Evolutionary conservation across 2,888 invertebrate genomes (phyloP).

Genomic region (Brachyopa scutellaris): DNA sequence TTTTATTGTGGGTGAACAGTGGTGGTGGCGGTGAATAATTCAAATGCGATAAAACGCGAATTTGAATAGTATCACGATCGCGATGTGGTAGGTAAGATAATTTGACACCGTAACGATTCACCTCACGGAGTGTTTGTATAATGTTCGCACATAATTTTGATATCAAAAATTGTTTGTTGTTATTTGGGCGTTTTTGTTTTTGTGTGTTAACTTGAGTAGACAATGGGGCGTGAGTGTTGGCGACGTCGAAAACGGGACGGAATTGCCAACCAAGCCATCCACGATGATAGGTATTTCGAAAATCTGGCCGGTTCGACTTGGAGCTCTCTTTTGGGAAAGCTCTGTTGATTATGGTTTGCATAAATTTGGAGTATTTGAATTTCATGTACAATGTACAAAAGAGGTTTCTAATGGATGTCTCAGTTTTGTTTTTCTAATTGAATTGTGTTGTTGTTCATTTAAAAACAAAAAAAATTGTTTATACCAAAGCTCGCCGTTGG

Average conservation of each 20-base stretch:
- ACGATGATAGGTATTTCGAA: constrained; percentile 26
- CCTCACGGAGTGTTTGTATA: constrained; percentile 56
- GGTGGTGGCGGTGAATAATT: constrained; percentile 46
- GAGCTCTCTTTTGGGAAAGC: constrained; percentile 18
- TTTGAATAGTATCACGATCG: constrained; percentile 69
- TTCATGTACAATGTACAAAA: constrained; percentile 10
- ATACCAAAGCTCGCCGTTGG: no score
- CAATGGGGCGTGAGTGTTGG: neutral
- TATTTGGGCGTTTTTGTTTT: neutral
- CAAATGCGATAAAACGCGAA: constrained; percentile 47
- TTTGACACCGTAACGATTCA: constrained; percentile 62
- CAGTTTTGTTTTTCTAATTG: constrained; percentile 24
- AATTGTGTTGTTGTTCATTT: neutral
- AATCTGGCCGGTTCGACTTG: neutral
- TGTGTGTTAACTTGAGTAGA: constrained; percentile 13
- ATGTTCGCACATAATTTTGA: constrained; percentile 53
- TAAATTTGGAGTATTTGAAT: constrained; percentile 7
- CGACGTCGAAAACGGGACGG: no score
- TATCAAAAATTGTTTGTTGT: constrained; percentile 29
- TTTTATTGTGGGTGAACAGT: constrained; percentile 20
- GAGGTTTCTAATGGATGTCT: constrained; percentile 36
- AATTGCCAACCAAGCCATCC: no score
- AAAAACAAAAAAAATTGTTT: neutral
- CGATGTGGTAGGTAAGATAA: constrained; percentile 71
- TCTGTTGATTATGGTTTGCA: constrained; percentile 4